Conservation (phyloP, 1,140 invertebrate genomes). For the Apis mellifera region DNA sequence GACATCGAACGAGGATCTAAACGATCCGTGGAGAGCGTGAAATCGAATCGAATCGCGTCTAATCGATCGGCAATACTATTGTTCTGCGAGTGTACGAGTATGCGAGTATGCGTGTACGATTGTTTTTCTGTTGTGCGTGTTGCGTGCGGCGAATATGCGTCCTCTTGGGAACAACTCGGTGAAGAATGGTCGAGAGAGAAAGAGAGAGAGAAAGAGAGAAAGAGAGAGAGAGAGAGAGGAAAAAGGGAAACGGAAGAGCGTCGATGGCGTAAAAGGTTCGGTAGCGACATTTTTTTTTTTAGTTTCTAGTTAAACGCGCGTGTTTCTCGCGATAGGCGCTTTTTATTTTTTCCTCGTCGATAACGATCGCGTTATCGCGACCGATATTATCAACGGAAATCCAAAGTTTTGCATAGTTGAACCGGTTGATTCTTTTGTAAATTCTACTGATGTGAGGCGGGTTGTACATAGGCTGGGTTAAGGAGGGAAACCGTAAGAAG, state of each 20-base stretch:
- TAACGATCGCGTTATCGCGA: neutral
- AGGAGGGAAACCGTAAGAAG: neutral
- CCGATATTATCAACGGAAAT: neutral
- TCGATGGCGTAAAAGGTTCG: conserved; percentile 24
- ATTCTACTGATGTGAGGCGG: conserved; percentile 62
- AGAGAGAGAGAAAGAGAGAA: neutral
- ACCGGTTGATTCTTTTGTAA: conserved; percentile 52
- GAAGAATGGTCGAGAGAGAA: conserved; percentile 1
- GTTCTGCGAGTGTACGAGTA: conserved; percentile 4
- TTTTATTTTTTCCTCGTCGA: conserved; percentile 33
- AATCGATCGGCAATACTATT: conserved; percentile 4
- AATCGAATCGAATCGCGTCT: neutral
- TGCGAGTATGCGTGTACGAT: neutral
- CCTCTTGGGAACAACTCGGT: conserved; percentile 6
- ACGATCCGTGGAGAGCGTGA: neutral
- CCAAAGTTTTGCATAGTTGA: conserved; percentile 15
- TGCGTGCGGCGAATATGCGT: neutral
- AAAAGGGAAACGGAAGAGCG: neutral
- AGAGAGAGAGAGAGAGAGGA: neutral
- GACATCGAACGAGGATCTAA: conserved; percentile 19
- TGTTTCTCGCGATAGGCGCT: conserved; percentile 58
- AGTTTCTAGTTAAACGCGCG: conserved; percentile 51
- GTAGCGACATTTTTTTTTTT: conserved; percentile 30
- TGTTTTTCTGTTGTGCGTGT: neutral
- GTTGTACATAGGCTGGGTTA: conserved; percentile 69